A percentile compares a stretch with the other conserved stretches of the same genome.
These are phyloP conservation scores for Catostomus latipinnis DNA, from an alignment of 2,797 vertebrate genomes.

Conservation along the genomic window DNA sequence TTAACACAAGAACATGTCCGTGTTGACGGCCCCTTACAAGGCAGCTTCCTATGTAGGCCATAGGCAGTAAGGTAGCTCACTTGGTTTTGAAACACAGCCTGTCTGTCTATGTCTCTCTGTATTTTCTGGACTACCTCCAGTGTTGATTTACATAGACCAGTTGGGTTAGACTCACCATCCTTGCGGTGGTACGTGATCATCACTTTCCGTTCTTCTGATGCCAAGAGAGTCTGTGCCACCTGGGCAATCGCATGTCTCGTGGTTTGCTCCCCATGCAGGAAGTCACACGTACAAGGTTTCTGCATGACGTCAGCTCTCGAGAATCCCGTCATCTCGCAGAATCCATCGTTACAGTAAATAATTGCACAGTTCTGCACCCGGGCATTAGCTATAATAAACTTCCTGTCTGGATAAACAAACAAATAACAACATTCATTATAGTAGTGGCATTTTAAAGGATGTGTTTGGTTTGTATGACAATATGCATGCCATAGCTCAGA, in stretches of 20 bases:
- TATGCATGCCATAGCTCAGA: neutral
- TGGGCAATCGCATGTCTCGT: slow-evolving; percentile 89
- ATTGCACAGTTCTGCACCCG: slow-evolving; percentile 98
- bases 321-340: slow-evolving; percentile 99
- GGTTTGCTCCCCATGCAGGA: slow-evolving; percentile 93
- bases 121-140: too few relatives aligned
- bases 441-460: neutral
- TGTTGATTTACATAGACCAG: neutral
- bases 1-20: too few relatives aligned
- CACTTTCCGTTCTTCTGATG: slow-evolving; percentile 96
- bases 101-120: too few relatives aligned
- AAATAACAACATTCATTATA: neutral
- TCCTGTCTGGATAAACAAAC: slow-evolving; percentile 85
- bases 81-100: too few relatives aligned
- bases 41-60: too few relatives aligned
- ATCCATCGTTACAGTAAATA: slow-evolving; percentile 98
- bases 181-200: slow-evolving; percentile 97
- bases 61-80: too few relatives aligned
- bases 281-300: slow-evolving; percentile 96
- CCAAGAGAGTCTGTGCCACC: slow-evolving; percentile 90
- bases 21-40: too few relatives aligned
- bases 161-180: slow-evolving; percentile 86
- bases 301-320: slow-evolving; percentile 98
- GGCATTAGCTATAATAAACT: slow-evolving; percentile 99
- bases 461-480: neutral